Evolutionary conservation across 1,140 invertebrate genomes (phyloP).

Genomic region (Condylostylus longicornis): DNA sequence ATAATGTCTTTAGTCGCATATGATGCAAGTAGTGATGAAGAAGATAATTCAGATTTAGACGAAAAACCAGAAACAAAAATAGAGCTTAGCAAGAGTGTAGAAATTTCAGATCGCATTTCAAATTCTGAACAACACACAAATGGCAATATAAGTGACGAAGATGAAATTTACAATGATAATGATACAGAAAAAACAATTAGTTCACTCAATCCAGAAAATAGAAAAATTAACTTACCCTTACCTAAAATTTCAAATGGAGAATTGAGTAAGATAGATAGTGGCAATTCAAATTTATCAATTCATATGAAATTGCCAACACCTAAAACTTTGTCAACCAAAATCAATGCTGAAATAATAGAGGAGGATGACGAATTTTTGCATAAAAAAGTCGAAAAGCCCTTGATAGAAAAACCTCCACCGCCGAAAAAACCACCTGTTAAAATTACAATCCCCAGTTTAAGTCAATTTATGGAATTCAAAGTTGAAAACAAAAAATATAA

Average conservation of each 20-base stretch:
- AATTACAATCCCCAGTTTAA: conserved; percentile 30
- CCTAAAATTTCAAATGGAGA: background rate
- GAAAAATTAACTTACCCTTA: no score
- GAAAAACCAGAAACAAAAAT: background rate
- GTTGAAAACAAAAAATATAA: conserved; percentile 25
- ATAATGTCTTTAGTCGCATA: conserved; percentile 29
- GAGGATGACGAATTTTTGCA: conserved; percentile 43
- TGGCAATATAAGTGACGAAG: conserved; percentile 26
- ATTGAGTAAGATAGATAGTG: background rate
- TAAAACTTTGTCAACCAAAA: conserved; percentile 14
- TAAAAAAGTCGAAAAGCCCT: conserved; percentile 33
- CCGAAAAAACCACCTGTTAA: conserved; percentile 19
- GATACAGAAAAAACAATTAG: background rate
- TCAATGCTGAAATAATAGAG: conserved; percentile 28
- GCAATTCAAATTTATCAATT: background rate
- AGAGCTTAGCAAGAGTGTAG: conserved; percentile 2
- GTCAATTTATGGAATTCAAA: conserved; percentile 38
- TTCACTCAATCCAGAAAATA: no score
- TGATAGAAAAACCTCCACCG: conserved; percentile 5
- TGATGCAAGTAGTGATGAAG: conserved; percentile 25
- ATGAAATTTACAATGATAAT: conserved; percentile 7
- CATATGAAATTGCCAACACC: background rate
- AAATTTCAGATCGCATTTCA: background rate
- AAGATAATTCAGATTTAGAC: conserved; percentile 16
- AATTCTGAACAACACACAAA: background rate